These are phyloP conservation scores for Myrmecophaga tridactyla DNA, from an alignment of 2,113 vertebrate genomes.

Conservation along the genomic window DNA sequence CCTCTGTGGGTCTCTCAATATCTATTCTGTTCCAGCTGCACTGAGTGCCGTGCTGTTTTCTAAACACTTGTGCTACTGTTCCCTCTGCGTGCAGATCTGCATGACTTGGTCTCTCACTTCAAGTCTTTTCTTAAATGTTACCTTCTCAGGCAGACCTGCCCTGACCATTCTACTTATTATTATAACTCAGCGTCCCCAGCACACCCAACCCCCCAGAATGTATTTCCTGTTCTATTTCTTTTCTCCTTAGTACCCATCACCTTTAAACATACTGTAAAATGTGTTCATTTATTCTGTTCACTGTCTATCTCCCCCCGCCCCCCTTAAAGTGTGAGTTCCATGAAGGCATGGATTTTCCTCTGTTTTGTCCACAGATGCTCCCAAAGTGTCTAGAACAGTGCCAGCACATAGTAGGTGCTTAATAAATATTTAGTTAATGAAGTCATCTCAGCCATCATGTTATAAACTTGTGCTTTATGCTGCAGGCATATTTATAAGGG, in stretches of 20 bases:
- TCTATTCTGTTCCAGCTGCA: no score
- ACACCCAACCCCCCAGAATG: not conserved
- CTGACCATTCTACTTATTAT: not conserved
- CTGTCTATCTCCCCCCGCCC: not conserved
- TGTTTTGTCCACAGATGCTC: not conserved
- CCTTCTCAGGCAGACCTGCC: not conserved
- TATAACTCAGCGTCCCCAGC: not conserved
- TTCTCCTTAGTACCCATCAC: not conserved
- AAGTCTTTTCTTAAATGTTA: not conserved
- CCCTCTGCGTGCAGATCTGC: not conserved
- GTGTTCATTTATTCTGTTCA: not conserved
- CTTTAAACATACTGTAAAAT: no score
- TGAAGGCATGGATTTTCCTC: not conserved
- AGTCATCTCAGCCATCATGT: not conserved
- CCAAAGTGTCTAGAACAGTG: not conserved
- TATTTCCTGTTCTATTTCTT: not conserved
- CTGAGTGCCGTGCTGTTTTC: not conserved
- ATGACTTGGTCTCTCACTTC: not conserved
- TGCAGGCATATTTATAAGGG: not conserved
- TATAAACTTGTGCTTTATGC: not conserved
- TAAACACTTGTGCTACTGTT: not conserved
- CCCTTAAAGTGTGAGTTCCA: not conserved
- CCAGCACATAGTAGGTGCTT: no score
- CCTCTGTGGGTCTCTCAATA: no score
- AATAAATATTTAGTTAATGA: not conserved